These are phyloP conservation scores for Columba livia DNA, from an alignment of 2,113 vertebrate genomes.

Conservation along the genomic window DNA sequence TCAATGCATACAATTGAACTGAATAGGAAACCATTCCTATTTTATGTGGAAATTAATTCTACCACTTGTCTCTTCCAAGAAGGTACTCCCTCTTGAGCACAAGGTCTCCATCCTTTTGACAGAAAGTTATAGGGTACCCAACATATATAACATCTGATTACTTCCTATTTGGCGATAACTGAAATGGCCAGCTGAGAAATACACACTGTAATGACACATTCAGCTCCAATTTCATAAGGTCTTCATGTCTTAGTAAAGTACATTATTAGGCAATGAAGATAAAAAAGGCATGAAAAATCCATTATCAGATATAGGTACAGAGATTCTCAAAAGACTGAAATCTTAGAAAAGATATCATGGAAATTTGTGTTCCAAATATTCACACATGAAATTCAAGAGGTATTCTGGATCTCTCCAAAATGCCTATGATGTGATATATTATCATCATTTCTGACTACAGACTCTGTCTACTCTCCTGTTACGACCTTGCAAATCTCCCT, in stretches of 20 bases:
- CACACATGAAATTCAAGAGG: neutral
- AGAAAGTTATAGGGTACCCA: neutral
- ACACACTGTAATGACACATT: neutral
- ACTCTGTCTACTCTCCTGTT: neutral
- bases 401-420: neutral
- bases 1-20: neutral
- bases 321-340: neutral
- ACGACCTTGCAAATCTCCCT: neutral
- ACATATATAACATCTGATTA: fast-evolving
- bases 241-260: neutral
- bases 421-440: neutral
- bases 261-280: neutral
- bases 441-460: neutral
- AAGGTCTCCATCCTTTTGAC: neutral
- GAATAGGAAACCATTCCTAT: neutral
- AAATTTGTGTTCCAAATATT: neutral
- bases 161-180: neutral
- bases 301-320: neutral
- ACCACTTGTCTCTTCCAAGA: neutral
- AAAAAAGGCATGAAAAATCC: neutral
- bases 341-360: neutral
- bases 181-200: neutral
- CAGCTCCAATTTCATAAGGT: neutral
- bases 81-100: neutral
- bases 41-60: neutral